A percentile compares a stretch with the other conserved stretches of the same genome.
phyloP scores from a whole-genome alignment of 2,888 invertebrate species.

The Isoperla grammatica region DNA sequence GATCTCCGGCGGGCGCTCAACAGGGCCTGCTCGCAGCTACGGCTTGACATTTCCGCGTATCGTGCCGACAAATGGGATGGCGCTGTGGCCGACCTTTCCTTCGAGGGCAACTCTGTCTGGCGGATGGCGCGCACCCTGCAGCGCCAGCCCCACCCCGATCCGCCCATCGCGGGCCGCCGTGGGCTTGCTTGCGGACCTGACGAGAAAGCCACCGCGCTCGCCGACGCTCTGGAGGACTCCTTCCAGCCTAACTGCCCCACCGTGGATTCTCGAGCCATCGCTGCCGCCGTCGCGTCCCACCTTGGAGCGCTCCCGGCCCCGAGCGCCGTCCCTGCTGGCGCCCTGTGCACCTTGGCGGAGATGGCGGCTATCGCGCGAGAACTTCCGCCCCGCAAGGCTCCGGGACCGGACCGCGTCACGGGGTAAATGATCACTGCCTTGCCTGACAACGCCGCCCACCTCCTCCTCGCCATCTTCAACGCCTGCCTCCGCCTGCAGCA shows the following conservation, averaged over 20 bases:
- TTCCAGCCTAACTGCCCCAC: neutral
- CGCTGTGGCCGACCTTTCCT: slow-evolving; percentile 30
- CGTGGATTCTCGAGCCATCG: neutral
- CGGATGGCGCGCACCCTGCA: slow-evolving; percentile 39
- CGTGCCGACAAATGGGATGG: neutral
- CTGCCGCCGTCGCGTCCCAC: neutral
- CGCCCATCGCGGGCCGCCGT: neutral
- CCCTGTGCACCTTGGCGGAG: neutral
- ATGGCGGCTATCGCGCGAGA: neutral
- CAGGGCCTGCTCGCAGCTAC: neutral
- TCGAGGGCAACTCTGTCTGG: slow-evolving; percentile 36
- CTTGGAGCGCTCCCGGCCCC: neutral
- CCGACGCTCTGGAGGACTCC: neutral
- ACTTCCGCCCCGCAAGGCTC: neutral
- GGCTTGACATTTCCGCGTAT: neutral
- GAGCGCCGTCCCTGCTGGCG: neutral
- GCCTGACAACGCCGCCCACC: neutral
- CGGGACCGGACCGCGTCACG: neutral
- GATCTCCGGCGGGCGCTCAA: neutral
- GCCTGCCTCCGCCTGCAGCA: neutral
- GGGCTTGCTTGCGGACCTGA: neutral
- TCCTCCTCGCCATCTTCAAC: neutral
- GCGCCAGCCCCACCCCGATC: neutral
- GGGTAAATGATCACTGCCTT: neutral
- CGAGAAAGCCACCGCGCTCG: neutral